Conservation (phyloP, 2,888 invertebrate genomes). For the Tortrix viridana region DNA sequence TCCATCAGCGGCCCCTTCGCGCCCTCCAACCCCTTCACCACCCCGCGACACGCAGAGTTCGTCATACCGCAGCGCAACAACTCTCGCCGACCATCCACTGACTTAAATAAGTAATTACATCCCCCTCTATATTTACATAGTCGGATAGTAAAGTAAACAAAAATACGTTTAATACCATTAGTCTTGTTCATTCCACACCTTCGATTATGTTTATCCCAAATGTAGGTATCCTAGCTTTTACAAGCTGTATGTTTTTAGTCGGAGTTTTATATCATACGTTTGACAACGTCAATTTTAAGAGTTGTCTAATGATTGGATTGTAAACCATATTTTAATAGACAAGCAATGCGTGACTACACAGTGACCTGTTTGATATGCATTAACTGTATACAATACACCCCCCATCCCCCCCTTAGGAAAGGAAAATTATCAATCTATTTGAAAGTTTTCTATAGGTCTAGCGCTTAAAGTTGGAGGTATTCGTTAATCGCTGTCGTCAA, state of each 20-base stretch:
- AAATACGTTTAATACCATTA: no score
- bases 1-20: conserved; percentile 64
- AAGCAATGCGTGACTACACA: conserved; percentile 29
- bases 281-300: background rate
- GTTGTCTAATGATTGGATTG: background rate
- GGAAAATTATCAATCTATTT: background rate
- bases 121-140: no score
- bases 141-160: no score
- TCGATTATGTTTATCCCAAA: no score
- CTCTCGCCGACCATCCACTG: conserved; percentile 63
- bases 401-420: no score
- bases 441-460: no score
- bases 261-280: no score
- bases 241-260: no score
- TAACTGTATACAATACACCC: conserved; percentile 21
- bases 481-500: no score
- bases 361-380: conserved; percentile 36
- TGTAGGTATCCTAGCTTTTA: no score
- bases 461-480: no score
- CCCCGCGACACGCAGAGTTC: conserved; percentile 73
- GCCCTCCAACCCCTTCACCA: conserved; percentile 69
- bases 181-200: no score
- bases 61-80: conserved; percentile 75
- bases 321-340: conserved; percentile 16
- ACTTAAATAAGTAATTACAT: conserved; percentile 35